These are phyloP conservation scores for Scleropages formosus DNA, from an alignment of 2,797 vertebrate genomes.

Conservation along the genomic window DNA sequence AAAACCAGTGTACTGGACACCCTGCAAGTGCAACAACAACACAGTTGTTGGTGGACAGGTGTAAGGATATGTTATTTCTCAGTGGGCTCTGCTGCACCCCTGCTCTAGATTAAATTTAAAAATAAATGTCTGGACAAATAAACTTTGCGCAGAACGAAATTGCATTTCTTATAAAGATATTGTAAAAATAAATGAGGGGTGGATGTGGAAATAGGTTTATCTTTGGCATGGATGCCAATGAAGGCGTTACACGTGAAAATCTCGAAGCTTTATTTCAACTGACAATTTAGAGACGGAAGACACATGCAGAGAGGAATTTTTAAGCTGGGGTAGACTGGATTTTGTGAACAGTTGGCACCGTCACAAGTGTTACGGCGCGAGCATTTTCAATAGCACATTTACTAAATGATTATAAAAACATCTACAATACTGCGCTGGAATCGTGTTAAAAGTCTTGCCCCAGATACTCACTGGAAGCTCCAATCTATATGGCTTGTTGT, in stretches of 20 bases:
- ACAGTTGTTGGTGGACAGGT: neutral
- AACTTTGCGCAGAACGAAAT: neutral
- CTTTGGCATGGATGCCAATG: neutral
- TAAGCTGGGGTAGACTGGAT: neutral
- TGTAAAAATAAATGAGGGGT: constrained; percentile 18
- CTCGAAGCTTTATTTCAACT: neutral
- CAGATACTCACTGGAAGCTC: constrained; percentile 59
- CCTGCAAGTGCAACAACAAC: neutral
- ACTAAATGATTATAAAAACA: neutral
- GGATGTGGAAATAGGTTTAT: constrained; percentile 5
- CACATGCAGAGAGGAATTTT: neutral
- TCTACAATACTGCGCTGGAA: constrained; percentile 8
- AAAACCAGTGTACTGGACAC: neutral
- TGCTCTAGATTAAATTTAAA: constrained; percentile 19
- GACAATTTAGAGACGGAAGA: neutral
- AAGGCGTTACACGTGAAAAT: neutral
- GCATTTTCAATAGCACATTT: neutral
- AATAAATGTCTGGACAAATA: constrained; percentile 12
- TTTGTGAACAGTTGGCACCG: neutral
- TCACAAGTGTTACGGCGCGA: neutral
- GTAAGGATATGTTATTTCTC: neutral
- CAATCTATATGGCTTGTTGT: constrained; percentile 60
- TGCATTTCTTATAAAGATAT: constrained; percentile 9
- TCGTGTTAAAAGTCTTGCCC: constrained; percentile 4
- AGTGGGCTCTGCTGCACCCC: neutral